Evolutionary conservation across 2,113 vertebrate species (phyloP), one percentile per base, ranked within the genome.

Genomic region (Gorsachius goisagi): DNA sequence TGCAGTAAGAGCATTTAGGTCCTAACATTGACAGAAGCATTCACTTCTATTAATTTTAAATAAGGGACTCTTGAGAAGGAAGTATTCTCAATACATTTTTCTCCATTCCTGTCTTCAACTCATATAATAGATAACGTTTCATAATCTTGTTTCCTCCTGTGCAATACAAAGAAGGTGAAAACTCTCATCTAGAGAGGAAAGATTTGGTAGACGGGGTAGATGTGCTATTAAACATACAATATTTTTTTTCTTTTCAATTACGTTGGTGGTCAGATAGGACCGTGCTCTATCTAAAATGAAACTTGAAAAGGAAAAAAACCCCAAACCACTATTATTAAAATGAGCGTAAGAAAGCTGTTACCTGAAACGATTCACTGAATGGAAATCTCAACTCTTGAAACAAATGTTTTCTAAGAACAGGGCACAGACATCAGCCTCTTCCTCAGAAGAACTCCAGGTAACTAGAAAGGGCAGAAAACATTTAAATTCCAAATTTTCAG

Each of bases 251-350:
- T 56, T 62, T 69, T 58, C 58, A 67, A 67, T 92, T 77, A 44
- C 67, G 75, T 93, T 49, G 24, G 78, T 90, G 63, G 71, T 89
- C 71, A 83, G 63, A 78, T 41, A 37, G 26, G 53, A 89, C 53
- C 82, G 35, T 91, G 49, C 56, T 90, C 17, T 79, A 75, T 72
- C 47, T 97, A 66, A 93, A 94, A 86, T 64, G 88, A 97, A 97
- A 95, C 90, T 69, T 68, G 88, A 90, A 96, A 95, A 91, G 67
- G 23, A 77, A 93, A 93, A 78, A 55, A 71, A 9, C 0, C 15
- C 33, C 32, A 88, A 92, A 84, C 85, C 45, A 4, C 94, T 90
- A 37, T 94, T 92, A 95, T 78, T 91, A 94, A 95, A 91, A 91
- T 79, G 62, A 94, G 52, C 2, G 0, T 64, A 59, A 81, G 52